Evolutionary conservation across 2,113 vertebrate species (phyloP), one percentile per base, ranked within the genome.

Genomic region (Pterophyllum scalare): DNA sequence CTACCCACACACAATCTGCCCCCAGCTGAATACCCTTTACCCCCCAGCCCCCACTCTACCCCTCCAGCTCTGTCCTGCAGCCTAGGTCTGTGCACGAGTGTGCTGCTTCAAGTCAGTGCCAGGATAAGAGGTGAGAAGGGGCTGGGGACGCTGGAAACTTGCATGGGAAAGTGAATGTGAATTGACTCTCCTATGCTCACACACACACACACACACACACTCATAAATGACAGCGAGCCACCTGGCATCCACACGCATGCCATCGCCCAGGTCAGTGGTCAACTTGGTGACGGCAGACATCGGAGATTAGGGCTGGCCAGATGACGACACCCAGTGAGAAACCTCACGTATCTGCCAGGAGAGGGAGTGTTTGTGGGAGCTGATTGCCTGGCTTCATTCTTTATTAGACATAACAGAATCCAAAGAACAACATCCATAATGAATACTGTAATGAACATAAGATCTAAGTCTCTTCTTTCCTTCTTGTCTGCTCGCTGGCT

Each of bases 191-290:
- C 56, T 46, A 59, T n/a, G 57, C 57, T 81, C 33, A 80, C 33
- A 81, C 31, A 80, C 81, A 86, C 49, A 86, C 52, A 67, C 49
- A n/a, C n/a, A n/a, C n/a, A n/a, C 22, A 46, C 54, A 57, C 24
- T 65, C 57, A 81, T 89, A 58, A 64, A 83, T 89, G 82, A 89
- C 76, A 87, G 87, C 35, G 61, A 58, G 59, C 82, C 81, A 90
- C 91, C 89, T 90, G 88, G 89, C 90, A 90, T 40, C 20, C 59
- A 38, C 77, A 65, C 33, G n/a, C 77, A 57, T 35, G 20, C 82
- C 88, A 3, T 89, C 83, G 28, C 80, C 85, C 78, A 84, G 87
- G 82, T 93, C 88, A 91, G 43, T 33, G 87, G 81, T 91, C 88
- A 85, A 59, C 58, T 75, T 22, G 57, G 79, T 90, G 91, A 92